Conservation (phyloP, 2,888 invertebrate genomes). For the Trichopria drosophilae region DNA sequence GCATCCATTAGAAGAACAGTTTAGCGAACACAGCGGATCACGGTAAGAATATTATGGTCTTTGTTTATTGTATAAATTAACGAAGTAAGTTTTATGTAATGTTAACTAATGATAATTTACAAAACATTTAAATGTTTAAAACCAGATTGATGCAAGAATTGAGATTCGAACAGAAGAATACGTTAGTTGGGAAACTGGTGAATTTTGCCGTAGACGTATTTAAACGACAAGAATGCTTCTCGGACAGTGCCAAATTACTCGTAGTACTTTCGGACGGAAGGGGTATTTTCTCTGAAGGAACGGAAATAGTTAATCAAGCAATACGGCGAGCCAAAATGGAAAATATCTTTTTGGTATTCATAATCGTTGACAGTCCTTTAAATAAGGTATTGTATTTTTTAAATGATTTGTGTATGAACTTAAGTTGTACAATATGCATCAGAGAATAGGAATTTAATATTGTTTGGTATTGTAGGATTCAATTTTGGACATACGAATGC, state of each 20-base stretch:
- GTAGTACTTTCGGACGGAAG: conserved; percentile 94
- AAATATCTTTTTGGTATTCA: conserved; percentile 90
- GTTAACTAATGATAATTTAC: conserved; percentile 2
- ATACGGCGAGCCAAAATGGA: conserved; percentile 79
- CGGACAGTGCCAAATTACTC: conserved; percentile 78
- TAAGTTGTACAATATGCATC: conserved; percentile 4
- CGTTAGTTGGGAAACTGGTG: conserved; percentile 80
- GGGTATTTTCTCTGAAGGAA: conserved; percentile 88
- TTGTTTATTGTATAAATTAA: background rate
- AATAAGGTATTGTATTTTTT: conserved; percentile 69
- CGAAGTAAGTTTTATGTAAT: background rate
- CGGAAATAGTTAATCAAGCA: conserved; percentile 73
- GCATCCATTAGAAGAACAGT: conserved; percentile 84
- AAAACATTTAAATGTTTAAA: conserved; percentile 14
- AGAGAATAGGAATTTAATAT: conserved; percentile 1
- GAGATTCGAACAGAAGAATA: conserved; percentile 87
- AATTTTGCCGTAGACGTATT: conserved; percentile 76
- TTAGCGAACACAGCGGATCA: conserved; percentile 84
- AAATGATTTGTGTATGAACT: background rate
- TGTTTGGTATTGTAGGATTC: conserved; percentile 70
- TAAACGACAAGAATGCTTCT: conserved; percentile 61
- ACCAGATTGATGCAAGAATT: conserved; percentile 75
- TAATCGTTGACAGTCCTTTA: conserved; percentile 92
- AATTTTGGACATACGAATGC: conserved; percentile 84
- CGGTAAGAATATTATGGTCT: conserved; percentile 50